These are phyloP conservation scores for Dendropsophus ebraccatus DNA, from an alignment of 2,113 vertebrate species.

Conservation along the genomic window DNA sequence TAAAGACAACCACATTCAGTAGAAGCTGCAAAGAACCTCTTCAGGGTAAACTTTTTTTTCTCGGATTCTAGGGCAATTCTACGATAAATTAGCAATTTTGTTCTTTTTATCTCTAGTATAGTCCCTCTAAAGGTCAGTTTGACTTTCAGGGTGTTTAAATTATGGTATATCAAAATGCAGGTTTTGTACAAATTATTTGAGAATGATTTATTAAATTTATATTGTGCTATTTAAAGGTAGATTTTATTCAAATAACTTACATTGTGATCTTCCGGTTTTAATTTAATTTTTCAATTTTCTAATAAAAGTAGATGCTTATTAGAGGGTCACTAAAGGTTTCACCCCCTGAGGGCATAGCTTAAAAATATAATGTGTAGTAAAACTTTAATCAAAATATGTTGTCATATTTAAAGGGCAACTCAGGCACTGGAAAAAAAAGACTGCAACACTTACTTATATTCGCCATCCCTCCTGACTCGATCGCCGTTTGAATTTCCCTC, in stretches of 20 bases:
- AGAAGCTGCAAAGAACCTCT: slow-evolving; percentile 8
- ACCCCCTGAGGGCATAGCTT: too few relatives aligned
- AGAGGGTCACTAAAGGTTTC: too few relatives aligned
- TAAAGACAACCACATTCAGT: slow-evolving; percentile 26
- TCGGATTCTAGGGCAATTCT: slow-evolving; percentile 3
- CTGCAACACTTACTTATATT: too few relatives aligned
- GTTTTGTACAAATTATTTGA: background rate
- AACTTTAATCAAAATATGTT: too few relatives aligned
- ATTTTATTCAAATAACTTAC: background rate
- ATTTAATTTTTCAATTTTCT: too few relatives aligned
- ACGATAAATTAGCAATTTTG: too few relatives aligned
- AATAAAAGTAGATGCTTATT: too few relatives aligned
- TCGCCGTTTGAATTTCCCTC: too few relatives aligned
- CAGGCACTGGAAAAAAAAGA: too few relatives aligned
- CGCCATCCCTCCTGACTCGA: too few relatives aligned
- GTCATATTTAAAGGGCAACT: too few relatives aligned
- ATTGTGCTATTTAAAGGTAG: background rate
- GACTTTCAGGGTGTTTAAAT: background rate
- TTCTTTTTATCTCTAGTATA: background rate
- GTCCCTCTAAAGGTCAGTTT: background rate
- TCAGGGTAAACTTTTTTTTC: slow-evolving; percentile 31
- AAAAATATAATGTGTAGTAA: too few relatives aligned
- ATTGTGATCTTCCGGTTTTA: background rate
- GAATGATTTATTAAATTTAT: background rate
- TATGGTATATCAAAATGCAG: background rate